Evolutionary conservation across 2,797 vertebrate species (phyloP).

Genomic region (Leptatherina wallacei): DNA sequence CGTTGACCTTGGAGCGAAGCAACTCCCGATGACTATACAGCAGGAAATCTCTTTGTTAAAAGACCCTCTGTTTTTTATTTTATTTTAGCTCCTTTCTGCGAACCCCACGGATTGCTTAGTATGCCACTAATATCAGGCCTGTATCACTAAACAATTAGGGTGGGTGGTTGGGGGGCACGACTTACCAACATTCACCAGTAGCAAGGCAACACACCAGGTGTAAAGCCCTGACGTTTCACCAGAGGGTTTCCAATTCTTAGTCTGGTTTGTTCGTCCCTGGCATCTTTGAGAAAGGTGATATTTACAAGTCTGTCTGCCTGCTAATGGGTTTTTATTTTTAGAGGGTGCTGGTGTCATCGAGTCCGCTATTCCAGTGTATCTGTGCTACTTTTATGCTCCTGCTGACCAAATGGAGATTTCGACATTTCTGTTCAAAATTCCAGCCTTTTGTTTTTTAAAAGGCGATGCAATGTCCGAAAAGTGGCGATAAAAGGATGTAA

Average conservation of each 20-base stretch:
- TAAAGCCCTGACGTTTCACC: constrained; percentile 65
- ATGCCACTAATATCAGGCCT: constrained; percentile 51
- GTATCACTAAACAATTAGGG: constrained; percentile 44
- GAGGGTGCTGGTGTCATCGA: constrained; percentile 33
- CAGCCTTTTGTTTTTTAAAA: neutral
- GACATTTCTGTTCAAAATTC: neutral
- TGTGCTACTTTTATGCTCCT: neutral
- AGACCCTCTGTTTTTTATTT: constrained; percentile 34
- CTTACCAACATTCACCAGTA: constrained; percentile 64
- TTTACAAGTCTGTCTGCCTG: constrained; percentile 66
- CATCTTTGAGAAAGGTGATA: constrained; percentile 61
- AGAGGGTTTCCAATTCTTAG: constrained; percentile 43
- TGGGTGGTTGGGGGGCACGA: constrained; percentile 3
- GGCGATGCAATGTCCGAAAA: neutral
- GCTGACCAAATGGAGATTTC: neutral
- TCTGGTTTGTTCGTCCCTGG: constrained; percentile 41
- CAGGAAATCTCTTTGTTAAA: constrained; percentile 44
- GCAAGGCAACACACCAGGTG: constrained; percentile 67
- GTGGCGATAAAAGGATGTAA: neutral
- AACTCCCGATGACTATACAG: constrained; percentile 61
- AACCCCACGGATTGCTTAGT: constrained; percentile 40
- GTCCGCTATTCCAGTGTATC: neutral
- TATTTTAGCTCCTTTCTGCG: constrained; percentile 42
- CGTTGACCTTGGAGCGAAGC: constrained; percentile 73
- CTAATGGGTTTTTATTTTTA: constrained; percentile 59